phyloP scores from a whole-genome alignment of 2,888 invertebrate species.

The Chelonus formosanus region DNA sequence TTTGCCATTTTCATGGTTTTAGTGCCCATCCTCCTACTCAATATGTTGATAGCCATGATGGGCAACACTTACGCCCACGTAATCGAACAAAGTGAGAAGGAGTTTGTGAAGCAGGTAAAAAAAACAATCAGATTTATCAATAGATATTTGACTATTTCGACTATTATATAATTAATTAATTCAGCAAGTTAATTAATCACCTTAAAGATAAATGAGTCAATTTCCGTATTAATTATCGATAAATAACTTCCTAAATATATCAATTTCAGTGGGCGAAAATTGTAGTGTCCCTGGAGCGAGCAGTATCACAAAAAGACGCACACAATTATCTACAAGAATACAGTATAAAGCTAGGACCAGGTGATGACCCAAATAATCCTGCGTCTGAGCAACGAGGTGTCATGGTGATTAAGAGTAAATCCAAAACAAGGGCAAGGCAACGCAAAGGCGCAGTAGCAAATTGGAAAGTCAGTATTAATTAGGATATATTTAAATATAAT shows the following conservation, averaged over 20 bases:
- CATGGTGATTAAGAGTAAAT: constrained; percentile 97
- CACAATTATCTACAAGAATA: constrained; percentile 93
- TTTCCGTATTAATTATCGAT: no score
- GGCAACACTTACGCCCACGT: constrained; percentile 98
- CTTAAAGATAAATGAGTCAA: no score
- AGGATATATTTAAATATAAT: not conserved
- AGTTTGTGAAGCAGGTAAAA: constrained; percentile 92
- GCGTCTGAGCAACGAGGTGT: constrained; percentile 89
- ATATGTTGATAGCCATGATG: constrained; percentile 99
- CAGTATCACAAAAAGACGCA: constrained; percentile 89
- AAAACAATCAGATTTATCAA: no score
- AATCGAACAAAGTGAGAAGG: constrained; percentile 98
- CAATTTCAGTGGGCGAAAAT: constrained; percentile 93
- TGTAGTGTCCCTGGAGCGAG: constrained; percentile 93
- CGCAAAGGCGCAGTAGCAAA: constrained; percentile 94
- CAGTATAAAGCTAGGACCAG: constrained; percentile 89
- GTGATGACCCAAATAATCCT: constrained; percentile 76
- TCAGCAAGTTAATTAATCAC: no score
- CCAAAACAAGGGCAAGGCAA: constrained; percentile 94
- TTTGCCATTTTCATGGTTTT: constrained; percentile 98
- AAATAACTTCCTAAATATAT: not conserved
- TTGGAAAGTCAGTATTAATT: constrained; percentile 84
- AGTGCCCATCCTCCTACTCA: constrained; percentile 93
- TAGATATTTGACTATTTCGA: no score
- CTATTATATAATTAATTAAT: no score